Percentiles rank a stretch among this genome's conserved stretches.
Conservation (phyloP, 2,888 invertebrate species). For the Hydrotaea diabolus region DNA sequence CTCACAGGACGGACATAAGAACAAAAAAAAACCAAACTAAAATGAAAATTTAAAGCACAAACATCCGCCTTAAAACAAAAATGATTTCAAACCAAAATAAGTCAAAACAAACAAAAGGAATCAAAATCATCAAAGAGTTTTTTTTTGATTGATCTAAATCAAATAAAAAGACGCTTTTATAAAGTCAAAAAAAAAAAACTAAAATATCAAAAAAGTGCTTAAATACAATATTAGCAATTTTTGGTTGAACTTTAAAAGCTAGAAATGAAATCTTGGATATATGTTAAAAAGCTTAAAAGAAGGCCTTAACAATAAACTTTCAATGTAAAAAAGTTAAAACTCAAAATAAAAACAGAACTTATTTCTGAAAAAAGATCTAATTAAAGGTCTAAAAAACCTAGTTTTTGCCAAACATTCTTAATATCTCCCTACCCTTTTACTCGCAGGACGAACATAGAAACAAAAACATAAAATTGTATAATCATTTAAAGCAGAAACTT, state of each 20-base stretch:
- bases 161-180: not conserved
- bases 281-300: not conserved
- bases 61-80: constrained; percentile 50
- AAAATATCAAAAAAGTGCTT: not conserved
- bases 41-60: constrained; percentile 68
- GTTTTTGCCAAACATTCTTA: no score
- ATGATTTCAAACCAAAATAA: constrained; percentile 9
- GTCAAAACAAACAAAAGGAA: constrained; percentile 6
- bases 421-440: no score
- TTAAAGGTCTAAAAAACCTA: no score
- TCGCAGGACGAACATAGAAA: no score
- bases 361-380: no score
- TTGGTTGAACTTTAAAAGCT: not conserved
- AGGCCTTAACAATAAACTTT: no score
- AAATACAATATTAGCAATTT: not conserved
- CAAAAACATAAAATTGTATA: no score
- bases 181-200: not conserved
- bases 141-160: constrained; percentile 1
- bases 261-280: no score
- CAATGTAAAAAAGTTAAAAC: no score
- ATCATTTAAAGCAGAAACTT: no score
- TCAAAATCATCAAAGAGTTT: not conserved
- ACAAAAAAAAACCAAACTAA: not conserved
- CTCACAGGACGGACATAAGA: not conserved
- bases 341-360: no score